Conservation (phyloP, 2,888 invertebrate genomes). For the Phaedon cochleariae region DNA sequence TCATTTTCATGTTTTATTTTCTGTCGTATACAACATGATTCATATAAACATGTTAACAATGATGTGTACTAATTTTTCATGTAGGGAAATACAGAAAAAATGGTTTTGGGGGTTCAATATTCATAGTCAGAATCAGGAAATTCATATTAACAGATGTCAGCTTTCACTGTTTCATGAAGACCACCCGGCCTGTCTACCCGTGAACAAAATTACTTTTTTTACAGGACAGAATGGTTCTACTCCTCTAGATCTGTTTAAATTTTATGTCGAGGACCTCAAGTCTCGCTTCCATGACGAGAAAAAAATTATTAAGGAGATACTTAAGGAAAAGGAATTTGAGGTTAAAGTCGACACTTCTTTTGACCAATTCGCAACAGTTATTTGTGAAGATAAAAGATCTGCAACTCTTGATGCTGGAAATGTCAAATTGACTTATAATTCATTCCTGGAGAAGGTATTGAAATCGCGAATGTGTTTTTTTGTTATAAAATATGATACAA, state of each 20-base stretch:
- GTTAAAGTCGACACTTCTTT: constrained; percentile 87
- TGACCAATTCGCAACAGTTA: constrained; percentile 95
- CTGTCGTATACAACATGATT: too few species aligned
- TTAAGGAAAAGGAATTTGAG: constrained; percentile 87
- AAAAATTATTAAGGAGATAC: constrained; percentile 95
- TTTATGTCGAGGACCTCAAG: constrained; percentile 98
- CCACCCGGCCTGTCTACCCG: too few species aligned
- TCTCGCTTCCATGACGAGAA: constrained; percentile 97
- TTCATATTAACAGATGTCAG: too few species aligned
- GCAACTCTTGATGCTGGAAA: constrained; percentile 97
- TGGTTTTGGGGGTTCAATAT: too few species aligned
- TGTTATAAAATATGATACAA: too few species aligned
- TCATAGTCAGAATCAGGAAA: too few species aligned
- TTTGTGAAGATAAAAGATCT: constrained; percentile 93
- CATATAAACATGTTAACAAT: too few species aligned
- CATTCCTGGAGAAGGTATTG: constrained; percentile 82
- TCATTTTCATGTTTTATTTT: too few species aligned
- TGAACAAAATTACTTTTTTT: too few species aligned
- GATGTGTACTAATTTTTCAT: too few species aligned
- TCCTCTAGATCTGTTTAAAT: constrained; percentile 97
- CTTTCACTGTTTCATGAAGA: too few species aligned
- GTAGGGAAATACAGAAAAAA: too few species aligned
- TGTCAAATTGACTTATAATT: constrained; percentile 96
- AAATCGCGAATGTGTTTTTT: constrained; percentile 12
- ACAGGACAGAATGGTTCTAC: constrained; percentile 87